Evolutionary conservation across 2,888 invertebrate species (phyloP).

Genomic region (Dichetophora obliterata): DNA sequence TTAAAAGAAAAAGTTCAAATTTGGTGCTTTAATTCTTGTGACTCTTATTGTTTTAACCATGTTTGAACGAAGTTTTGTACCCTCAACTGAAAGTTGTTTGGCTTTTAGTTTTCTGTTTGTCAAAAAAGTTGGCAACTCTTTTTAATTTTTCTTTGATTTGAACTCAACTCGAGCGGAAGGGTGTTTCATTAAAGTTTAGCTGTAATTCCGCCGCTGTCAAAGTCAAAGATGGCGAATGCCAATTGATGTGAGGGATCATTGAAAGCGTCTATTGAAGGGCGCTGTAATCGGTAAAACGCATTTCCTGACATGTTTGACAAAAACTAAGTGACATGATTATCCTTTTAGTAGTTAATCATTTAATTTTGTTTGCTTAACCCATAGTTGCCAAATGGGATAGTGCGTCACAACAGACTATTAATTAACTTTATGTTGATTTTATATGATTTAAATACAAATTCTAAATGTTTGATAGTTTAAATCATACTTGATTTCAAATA

Average conservation of each 20-base stretch:
- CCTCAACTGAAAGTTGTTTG: neutral
- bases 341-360: slow-evolving; percentile 58
- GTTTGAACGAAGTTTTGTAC: neutral
- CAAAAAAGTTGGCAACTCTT: slow-evolving; percentile 1
- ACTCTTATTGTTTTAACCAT: too few species aligned
- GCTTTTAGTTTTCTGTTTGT: neutral
- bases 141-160: neutral
- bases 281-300: slow-evolving; percentile 55
- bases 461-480: too few species aligned
- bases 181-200: neutral
- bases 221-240: neutral
- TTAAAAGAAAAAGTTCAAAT: too few species aligned
- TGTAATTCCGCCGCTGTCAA: slow-evolving; percentile 6
- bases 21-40: too few species aligned
- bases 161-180: neutral
- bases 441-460: too few species aligned
- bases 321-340: slow-evolving; percentile 60
- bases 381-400: too few species aligned
- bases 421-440: too few species aligned
- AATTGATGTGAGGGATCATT: neutral
- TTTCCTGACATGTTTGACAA: slow-evolving; percentile 53
- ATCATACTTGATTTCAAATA: too few species aligned
- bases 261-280: neutral
- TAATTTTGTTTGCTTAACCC: slow-evolving; percentile 40
- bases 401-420: too few species aligned